Base-by-base conservation (phyloP, 2,888 invertebrate species). In the Timema podura region DNA sequence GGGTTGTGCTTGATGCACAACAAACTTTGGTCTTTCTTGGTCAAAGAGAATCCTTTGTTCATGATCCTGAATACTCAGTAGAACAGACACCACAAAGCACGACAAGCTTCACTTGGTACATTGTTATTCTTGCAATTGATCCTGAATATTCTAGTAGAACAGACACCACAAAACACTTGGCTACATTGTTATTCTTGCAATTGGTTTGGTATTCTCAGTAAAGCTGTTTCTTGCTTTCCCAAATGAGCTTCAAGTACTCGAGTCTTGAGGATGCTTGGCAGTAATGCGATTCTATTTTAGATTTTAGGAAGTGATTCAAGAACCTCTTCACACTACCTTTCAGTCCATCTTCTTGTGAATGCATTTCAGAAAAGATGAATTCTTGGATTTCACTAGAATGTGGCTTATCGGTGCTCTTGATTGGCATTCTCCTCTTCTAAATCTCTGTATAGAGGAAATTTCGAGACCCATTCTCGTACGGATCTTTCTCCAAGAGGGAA, bases 171-270 rank as follows among this genome's bases (percentile, higher is more conserved):
- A 57, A 2, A 30, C 57, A 57, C 15, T 15, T 57, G 15, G 57
- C n/a, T 16, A 6, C 57, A 57, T 57, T 57, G 8, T 57, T 57
- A 15, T 57, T 30, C 0, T 57, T 57, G 7, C 13, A 57, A 30
- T 57, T n/a, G 13, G 8, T 13, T 57, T 57, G 16, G 30, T 57
- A 57, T 57, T 57, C n/a, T 30, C n/a, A 16, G 30, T 16, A 57
- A 11, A 57, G 13, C 30, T n/a, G 57, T 10, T 6, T 16, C 9
- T 7, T 57, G 57, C 57, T 57, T 57, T n/a, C 5, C 57, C 57
- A 57, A 15, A 57, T 57, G 30, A 30, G 57, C 57, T 57, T 30
- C 30, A 57, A 57, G 30, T 57, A 57, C 57, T 57, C 30, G 8
- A 5, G 15, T 15, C 16, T 57, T 13, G 8, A 16, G 30, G 15